Conservation (phyloP, 2,113 vertebrate species). For the Bombycilla garrulus region DNA sequence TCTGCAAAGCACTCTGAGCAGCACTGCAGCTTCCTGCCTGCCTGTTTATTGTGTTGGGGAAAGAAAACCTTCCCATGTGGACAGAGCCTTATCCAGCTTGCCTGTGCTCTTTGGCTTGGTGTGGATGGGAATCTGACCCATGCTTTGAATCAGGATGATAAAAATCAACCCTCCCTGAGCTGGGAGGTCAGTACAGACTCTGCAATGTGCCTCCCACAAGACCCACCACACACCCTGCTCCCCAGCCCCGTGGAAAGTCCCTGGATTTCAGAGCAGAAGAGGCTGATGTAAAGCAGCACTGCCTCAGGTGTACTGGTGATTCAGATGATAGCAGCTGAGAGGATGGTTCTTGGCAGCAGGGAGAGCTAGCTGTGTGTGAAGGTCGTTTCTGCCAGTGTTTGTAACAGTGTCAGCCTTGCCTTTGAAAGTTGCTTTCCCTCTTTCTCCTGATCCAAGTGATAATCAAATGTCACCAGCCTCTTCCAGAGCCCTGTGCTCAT, state of each 20-base stretch:
- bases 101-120: background rate
- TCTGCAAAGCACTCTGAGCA: background rate
- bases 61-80: background rate
- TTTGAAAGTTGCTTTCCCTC: constrained; percentile 46
- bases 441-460: constrained; percentile 40
- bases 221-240: background rate
- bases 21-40: background rate
- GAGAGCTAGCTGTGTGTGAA: constrained; percentile 50
- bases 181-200: background rate
- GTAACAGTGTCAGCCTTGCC: constrained; percentile 27
- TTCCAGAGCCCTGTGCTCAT: background rate
- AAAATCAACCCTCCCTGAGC: background rate
- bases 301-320: constrained; percentile 30
- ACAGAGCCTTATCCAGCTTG: background rate
- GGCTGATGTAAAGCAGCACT: background rate
- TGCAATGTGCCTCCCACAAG: background rate
- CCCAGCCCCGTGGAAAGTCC: background rate
- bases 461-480: constrained; percentile 41
- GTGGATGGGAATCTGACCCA: background rate
- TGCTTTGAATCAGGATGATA: background rate
- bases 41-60: background rate
- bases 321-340: constrained; percentile 33
- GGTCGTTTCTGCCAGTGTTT: constrained; percentile 42
- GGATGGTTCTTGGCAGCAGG: constrained; percentile 43
- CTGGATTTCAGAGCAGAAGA: background rate